Base-by-base conservation (phyloP, 1,140 invertebrate species). In the Trinorchestia longiramus region DNA sequence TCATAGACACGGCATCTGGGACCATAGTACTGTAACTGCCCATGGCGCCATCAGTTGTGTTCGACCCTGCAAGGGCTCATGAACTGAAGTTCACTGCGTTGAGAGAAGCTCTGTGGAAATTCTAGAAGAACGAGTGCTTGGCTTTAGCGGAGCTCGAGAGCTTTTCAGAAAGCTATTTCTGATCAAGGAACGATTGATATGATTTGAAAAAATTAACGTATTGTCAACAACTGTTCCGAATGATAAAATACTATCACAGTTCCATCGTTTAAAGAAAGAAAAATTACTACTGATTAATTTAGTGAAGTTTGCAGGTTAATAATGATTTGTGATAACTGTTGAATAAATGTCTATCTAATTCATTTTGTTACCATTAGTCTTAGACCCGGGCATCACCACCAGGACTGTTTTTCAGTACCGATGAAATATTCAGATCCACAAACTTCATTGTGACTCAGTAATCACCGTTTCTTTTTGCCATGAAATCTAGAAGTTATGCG, bases 21-120 rank as follows among this genome's bases (percentile, higher is more conserved):
- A 90, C 88, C 28, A 3, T 90, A 1, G 43, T 90, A 4, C 43
- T 90, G 88, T 19, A 42, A 11, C 88, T 90, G 41, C 88, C 88
- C 3, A 90, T 90, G 41, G 88, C 88, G 41, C 88, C 88, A 42
- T 42, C 41, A 28, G 41, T 90, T 28, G 43, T 42, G 15, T 90
- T 90, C 41, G 88, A 90, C 43, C 88, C 88, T 90, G 11, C 36
- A 4, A 41, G 11, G 88, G 43, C 41, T 42, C 88, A 90, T 43
- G 4, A 42, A 17, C 4, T 90, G 88, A 90, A 90, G 41, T 90
- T 90, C 43, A 90, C 88, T 42, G 88, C 88, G 11, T 43, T 90
- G 88, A 8, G 88, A 42, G 43, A 90, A 90, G 88, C 88, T 4
- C 43, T 90, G 88, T 90, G 88, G 88, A 90, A 90, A 43, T 90